Conservation (phyloP, 2,888 invertebrate genomes). For the Laothoe populi region DNA sequence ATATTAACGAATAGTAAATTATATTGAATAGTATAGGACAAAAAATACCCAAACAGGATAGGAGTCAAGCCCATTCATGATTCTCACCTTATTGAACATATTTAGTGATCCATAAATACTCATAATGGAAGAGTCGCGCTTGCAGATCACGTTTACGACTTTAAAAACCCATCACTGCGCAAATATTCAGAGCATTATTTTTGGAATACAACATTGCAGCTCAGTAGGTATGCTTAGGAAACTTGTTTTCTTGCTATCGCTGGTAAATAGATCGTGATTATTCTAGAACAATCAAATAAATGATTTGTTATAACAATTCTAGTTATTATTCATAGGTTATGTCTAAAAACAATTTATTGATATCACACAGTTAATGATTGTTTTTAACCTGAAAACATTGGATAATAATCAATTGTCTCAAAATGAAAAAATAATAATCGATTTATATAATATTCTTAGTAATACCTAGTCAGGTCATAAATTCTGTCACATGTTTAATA, state of each 20-base stretch:
- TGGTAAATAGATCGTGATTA: neutral
- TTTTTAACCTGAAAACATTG: too few relatives aligned
- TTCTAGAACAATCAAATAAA: neutral
- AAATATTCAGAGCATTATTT: neutral
- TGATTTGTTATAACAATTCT: too few relatives aligned
- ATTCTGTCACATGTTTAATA: too few relatives aligned
- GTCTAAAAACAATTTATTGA: too few relatives aligned
- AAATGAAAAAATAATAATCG: too few relatives aligned
- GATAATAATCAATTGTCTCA: too few relatives aligned
- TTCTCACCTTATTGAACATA: constrained; percentile 18
- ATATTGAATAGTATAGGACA: neutral
- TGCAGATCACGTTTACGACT: neutral
- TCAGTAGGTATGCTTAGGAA: neutral
- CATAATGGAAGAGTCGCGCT: neutral
- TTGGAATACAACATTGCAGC: neutral
- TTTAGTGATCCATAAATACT: constrained; percentile 6
- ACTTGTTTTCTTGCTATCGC: neutral
- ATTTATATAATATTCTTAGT: too few relatives aligned
- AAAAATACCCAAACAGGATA: neutral
- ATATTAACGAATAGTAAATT: too few relatives aligned
- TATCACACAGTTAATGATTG: too few relatives aligned
- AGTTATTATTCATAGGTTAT: too few relatives aligned
- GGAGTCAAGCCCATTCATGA: neutral
- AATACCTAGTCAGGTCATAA: too few relatives aligned
- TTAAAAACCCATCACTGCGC: neutral